These are phyloP conservation scores for Toxostoma redivivum DNA, from an alignment of 2,113 vertebrate genomes.

Conservation along the genomic window DNA sequence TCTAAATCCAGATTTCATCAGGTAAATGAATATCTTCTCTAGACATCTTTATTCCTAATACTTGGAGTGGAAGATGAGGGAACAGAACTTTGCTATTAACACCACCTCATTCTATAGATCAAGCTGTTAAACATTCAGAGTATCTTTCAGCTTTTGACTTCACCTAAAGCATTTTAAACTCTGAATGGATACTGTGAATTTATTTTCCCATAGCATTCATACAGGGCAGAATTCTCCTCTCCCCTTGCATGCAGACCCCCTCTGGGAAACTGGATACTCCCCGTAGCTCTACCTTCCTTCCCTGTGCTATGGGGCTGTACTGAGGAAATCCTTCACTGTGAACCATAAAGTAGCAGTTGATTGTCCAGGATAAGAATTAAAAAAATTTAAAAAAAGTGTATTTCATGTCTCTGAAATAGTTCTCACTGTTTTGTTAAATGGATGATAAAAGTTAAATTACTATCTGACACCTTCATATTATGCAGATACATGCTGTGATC, in stretches of 20 bases:
- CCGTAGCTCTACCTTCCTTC: not conserved
- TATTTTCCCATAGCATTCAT: not conserved
- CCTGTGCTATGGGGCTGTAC: not conserved
- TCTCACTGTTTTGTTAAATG: conserved; percentile 27
- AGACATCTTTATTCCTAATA: not conserved
- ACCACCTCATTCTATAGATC: not conserved
- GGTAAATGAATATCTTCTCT: not conserved
- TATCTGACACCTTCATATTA: conserved; percentile 34
- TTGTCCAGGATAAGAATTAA: not conserved
- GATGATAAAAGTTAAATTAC: conserved; percentile 46
- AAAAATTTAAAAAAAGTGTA: not conserved
- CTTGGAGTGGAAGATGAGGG: not conserved
- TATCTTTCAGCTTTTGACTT: not conserved
- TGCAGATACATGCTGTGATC: not conserved
- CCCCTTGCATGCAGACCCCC: accelerated
- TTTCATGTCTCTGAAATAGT: not conserved
- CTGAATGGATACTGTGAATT: not conserved
- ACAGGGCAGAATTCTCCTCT: not conserved
- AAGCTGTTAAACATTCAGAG: not conserved
- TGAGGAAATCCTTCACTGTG: not conserved
- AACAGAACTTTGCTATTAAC: not conserved
- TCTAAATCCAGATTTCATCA: not conserved
- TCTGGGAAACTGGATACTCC: not conserved
- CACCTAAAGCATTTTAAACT: not conserved
- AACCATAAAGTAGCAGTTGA: not conserved